Evolutionary conservation across 2,888 invertebrate species (phyloP), one percentile per base, ranked within the genome.

Genomic region (Synergus umbraculus): DNA sequence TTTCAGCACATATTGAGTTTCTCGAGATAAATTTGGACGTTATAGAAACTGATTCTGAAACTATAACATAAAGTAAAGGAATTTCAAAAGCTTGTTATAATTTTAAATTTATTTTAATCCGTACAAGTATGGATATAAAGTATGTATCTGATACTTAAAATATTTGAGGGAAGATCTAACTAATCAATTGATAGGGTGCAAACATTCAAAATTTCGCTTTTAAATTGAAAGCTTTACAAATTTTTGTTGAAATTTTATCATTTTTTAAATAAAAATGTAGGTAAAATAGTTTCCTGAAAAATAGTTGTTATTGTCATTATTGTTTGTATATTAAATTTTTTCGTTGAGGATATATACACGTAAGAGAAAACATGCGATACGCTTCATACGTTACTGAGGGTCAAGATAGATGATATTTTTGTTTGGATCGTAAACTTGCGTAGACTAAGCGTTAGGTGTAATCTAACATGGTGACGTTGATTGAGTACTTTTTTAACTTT

Each of bases 401-500:
- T 69, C 29, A 22, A 69, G 69, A 69, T 22, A 69, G 46, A 69
- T 49, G 69, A 69, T 49, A 69, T 29, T 46, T 46, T 46, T 64
- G 64, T 64, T 69, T 13, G 49, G 46, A 69, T 29, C 46, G 44
- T 15, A 69, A 67, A 67, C 29, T 29, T 29, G 29, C 29, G 29
- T 29, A 29, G 29, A 29, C 46, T 22, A 46, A 43, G 67, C 44
- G 22, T 44, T 67, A 46, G 13, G 69, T 69, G 49, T 46, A 69
- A 69, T 69, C 46, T 29, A 69, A 29, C 69, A 69, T 29, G 46
- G 13, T 29, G 69, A 49, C 69, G 22, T 29, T 69, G 69, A 69
- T 69, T 49, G 22, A 69, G 49, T 69, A 69, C 69, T 22, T 69
- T 67, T 69, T 69, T 69, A 49, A 49, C 44, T 69, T 69, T 49